A percentile compares a stretch with the other conserved stretches of the same genome.
Conservation (phyloP, 2,113 vertebrate species). For the Nerophis lumbriciformis region DNA sequence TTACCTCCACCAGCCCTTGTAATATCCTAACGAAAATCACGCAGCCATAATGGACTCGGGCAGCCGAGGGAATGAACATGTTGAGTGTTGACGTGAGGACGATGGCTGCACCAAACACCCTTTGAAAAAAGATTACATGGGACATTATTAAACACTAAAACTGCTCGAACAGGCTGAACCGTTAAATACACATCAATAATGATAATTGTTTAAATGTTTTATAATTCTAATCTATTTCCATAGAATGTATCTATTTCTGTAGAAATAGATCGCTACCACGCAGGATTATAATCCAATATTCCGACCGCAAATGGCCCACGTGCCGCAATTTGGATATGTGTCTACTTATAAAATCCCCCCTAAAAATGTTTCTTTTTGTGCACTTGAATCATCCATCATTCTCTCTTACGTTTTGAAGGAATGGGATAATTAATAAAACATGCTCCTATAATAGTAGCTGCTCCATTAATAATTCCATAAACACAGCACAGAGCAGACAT, state of each 20-base stretch:
- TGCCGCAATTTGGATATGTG: too few species aligned
- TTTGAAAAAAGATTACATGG: conserved; percentile 59
- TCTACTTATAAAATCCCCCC: too few species aligned
- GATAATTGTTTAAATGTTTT: too few species aligned
- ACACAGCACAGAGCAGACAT: conserved; percentile 16
- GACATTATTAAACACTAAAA: too few species aligned
- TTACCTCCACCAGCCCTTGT: conserved; percentile 97
- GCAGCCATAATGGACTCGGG: conserved; percentile 89
- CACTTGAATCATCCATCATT: background rate
- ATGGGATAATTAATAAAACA: background rate
- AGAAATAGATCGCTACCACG: too few species aligned
- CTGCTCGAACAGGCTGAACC: too few species aligned
- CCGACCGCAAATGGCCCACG: too few species aligned
- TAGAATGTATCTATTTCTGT: too few species aligned
- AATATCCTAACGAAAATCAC: conserved; percentile 97
- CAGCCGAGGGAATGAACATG: conserved; percentile 96
- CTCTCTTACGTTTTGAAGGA: background rate
- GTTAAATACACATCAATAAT: too few species aligned
- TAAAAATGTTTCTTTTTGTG: background rate
- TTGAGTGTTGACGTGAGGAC: conserved; percentile 92
- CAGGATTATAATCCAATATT: too few species aligned
- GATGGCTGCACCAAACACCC: conserved; percentile 95
- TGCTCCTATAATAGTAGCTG: background rate
- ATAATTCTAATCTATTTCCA: too few species aligned
- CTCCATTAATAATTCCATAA: background rate